Base-by-base conservation (phyloP, 2,888 invertebrate genomes). In the Leptopilina syphax region DNA sequence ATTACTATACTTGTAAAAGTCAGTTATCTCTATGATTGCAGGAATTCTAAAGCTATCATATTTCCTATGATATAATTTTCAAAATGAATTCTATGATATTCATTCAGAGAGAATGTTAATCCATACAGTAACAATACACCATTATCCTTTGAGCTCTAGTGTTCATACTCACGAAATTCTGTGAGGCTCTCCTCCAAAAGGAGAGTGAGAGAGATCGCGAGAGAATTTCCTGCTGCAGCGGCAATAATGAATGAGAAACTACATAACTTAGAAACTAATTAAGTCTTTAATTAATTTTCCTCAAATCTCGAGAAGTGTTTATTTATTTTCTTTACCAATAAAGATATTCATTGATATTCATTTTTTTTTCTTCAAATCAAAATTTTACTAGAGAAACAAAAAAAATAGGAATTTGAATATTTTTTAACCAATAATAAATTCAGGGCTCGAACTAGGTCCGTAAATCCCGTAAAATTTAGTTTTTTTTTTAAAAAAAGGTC, bases 221-320 rank as follows among this genome's bases (percentile, higher is more conserved):
- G 63, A 18, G 63, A 18, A 63, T 63, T 63, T 63, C 63, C 63
- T 63, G 63, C 63, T 63, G 63, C 63, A 63, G 18, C 18, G n/a
- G 63, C 63, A 63, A 63, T 63, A 63, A 63, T 24, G 60, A 60
- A 60, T 60, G 63, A 63, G 63, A 63, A 63, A 63, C 63, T 63
- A 63, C 63, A 63, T 63, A 24, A 63, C 63, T 63, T 63, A 18
- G 63, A 63, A 63, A 63, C 63, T 63, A 63, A 63, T 63, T 63
- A 63, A 63, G 63, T 63, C 10, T 65, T 65, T 65, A 65, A 34
- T 65, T 65, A 65, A 65, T 65, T 65, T 27, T 65, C 34, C 65
- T 9, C 65, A 65, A 41, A 34, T 65, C 13, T 65, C 12, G 5
- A 41, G 5, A 65, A 65, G 10, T 65, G 12, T 41, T 63, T 60